Percentiles rank a stretch among this genome's conserved stretches.
Conservation (phyloP, 2,113 vertebrate genomes). For the Bettongia penicillata region DNA sequence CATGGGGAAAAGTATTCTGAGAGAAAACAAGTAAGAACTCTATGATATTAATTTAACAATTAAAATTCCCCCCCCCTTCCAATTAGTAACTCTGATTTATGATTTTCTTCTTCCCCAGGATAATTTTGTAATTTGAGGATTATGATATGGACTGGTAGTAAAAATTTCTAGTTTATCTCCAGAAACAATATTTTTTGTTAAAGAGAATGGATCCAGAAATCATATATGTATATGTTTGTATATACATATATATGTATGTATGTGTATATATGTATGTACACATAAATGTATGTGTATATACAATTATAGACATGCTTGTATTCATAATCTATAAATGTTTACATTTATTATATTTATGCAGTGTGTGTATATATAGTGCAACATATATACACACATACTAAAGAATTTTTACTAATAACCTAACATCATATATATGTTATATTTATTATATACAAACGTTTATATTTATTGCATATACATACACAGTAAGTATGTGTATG, state of each 20-base stretch:
- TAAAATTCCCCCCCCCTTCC: neutral
- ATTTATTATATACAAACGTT: neutral
- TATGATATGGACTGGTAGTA: neutral
- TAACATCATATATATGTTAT: neutral
- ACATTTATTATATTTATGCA: neutral
- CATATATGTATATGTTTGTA: neutral
- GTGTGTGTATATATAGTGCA: neutral
- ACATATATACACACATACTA: neutral
- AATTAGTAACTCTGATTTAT: neutral
- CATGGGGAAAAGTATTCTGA: neutral
- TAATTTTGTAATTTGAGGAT: neutral
- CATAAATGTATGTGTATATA: no score
- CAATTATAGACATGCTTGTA: neutral
- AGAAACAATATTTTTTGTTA: neutral
- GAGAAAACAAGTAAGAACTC: neutral
- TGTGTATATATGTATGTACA: no score
- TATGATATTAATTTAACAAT: neutral
- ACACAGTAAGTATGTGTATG: neutral
- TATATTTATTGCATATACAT: neutral
- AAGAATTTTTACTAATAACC: neutral
- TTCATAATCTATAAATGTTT: neutral
- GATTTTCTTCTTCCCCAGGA: neutral
- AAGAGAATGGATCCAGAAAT: neutral
- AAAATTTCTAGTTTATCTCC: neutral
- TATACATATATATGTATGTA: no score